These are phyloP conservation scores for Cosmia pyralina DNA, from an alignment of 2,888 invertebrate species.

Conservation along the genomic window DNA sequence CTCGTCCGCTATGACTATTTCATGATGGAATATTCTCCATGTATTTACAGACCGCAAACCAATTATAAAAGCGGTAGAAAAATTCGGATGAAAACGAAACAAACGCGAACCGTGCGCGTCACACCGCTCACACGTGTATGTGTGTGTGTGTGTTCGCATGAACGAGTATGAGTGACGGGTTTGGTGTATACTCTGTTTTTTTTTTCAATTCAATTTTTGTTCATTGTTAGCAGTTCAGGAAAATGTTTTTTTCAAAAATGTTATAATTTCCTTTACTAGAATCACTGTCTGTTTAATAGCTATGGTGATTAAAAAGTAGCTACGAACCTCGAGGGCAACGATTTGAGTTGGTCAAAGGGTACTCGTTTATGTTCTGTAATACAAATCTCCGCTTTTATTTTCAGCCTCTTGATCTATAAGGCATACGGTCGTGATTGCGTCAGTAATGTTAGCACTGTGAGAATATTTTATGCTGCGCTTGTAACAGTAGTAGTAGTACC, in stretches of 20 bases:
- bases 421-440: not conserved
- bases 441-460: no score
- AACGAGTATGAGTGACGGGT: not conserved
- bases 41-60: constrained; percentile 19
- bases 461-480: not conserved
- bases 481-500: not conserved
- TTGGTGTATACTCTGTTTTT: not conserved
- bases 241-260: not conserved
- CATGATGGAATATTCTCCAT: constrained; percentile 5
- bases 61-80: constrained; percentile 26
- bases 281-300: not conserved
- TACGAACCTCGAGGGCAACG: not conserved
- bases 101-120: not conserved
- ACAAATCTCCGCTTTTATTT: not conserved
- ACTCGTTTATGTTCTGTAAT: not conserved
- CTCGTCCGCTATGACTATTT: not conserved
- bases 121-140: not conserved
- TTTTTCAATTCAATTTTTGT: not conserved
- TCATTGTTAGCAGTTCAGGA: not conserved
- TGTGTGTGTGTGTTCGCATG: not conserved
- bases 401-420: not conserved
- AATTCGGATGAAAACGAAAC: constrained; percentile 36
- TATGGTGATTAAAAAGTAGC: not conserved
- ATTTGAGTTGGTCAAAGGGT: not conserved
- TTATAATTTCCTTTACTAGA: not conserved